Evolutionary conservation across 2,888 invertebrate species (phyloP), one percentile per base, ranked within the genome.

Genomic region (Trachelus stipa): DNA sequence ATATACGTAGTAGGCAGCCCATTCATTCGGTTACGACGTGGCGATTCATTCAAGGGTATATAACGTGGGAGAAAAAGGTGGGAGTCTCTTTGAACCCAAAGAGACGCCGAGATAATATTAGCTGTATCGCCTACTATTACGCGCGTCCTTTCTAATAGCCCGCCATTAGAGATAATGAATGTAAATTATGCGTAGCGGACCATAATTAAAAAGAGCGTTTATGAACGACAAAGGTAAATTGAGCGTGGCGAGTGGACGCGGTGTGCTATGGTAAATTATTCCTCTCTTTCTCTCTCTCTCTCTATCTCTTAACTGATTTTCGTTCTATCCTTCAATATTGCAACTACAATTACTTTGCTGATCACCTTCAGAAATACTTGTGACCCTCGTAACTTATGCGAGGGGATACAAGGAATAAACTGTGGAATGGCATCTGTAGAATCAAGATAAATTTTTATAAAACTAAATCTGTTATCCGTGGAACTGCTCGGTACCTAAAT

Each of bases 131-230:
- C 56, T 9, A 56, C 56, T 56, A 56, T 56, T 56, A 56, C 56
- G 56, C 56, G 56, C 56, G 56, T 56, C 23, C 56, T 83, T 83
- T 81, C 80, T 87, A 87, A 87, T 85, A 86, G 88, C 83, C 76
- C 74, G 81, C 83, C 85, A 84, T 87, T 87, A 86, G 82, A 84
- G 83, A 85, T 87, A 87, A 87, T 87, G 85, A 84, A 84, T 83
- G 83, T 85, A 86, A 87, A 87, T 88, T 86, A 87, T 87, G 85
- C 84, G 85, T 81, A 82, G 82, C 83, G 85, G 83, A 80, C 80
- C 80, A 77, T 84, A 81, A 85, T 87, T 87, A 87, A 87, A 87
- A 87, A 87, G 85, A 82, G 83, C 83, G 81, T 83, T 81, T 34
- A 74, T 23, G 30, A 33, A 74, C n/a, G n/a, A 34, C 74, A 74